Percentiles rank a stretch among this genome's conserved stretches.
Evolutionary conservation across 2,797 vertebrate genomes (phyloP).

Genomic region (Chloroceryle inda): DNA sequence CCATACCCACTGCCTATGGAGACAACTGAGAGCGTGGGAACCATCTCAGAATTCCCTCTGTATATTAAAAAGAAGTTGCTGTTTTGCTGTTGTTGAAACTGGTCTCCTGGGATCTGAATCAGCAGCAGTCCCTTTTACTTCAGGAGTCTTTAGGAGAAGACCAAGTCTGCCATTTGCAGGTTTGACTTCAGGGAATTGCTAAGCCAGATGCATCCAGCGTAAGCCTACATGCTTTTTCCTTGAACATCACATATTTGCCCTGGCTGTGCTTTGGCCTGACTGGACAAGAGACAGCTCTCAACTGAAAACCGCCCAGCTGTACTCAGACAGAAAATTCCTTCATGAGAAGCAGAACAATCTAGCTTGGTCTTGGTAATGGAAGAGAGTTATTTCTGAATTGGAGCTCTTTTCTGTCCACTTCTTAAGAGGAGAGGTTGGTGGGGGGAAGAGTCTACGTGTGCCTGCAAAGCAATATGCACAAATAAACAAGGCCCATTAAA

Average conservation of each 20-base stretch:
- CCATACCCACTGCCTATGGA: not conserved
- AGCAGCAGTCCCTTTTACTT: not conserved
- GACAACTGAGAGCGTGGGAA: not conserved
- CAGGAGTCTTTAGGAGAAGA: not conserved
- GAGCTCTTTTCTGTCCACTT: not conserved
- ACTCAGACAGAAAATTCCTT: not conserved
- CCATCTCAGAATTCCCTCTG: not conserved
- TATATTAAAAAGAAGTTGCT: not conserved
- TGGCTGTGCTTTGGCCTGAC: not conserved
- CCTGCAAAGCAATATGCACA: not conserved
- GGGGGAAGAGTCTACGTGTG: not conserved
- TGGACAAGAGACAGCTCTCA: not conserved
- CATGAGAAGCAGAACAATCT: not conserved
- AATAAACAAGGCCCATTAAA: not conserved
- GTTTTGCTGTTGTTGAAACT: not conserved
- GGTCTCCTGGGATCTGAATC: not conserved
- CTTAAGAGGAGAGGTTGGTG: not conserved
- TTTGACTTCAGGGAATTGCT: not conserved
- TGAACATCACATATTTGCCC: not conserved
- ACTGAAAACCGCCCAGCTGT: not conserved
- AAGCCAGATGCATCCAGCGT: not conserved
- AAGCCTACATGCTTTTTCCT: not conserved
- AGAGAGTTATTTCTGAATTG: not conserved
- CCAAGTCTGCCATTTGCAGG: not conserved
- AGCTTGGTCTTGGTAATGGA: not conserved